Evolutionary conservation across 2,888 invertebrate species (phyloP).

Genomic region (Cyaniris semiargus): DNA sequence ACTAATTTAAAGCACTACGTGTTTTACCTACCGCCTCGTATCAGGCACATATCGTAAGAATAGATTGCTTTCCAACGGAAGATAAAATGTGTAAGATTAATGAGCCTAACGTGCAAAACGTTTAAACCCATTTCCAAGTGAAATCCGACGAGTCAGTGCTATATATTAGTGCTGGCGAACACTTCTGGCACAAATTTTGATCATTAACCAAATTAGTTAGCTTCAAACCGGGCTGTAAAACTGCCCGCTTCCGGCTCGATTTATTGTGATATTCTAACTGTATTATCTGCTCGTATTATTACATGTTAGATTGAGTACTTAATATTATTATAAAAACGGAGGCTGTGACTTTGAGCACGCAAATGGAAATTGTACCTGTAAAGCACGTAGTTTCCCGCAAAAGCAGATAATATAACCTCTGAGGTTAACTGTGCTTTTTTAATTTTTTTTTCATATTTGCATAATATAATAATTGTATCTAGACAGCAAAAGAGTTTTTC

Average conservation of each 20-base stretch:
- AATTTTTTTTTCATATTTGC: too few relatives aligned
- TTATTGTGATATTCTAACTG: slow-evolving; percentile 55
- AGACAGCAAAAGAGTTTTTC: too few relatives aligned
- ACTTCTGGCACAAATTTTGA: slow-evolving; percentile 76
- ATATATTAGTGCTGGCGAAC: slow-evolving; percentile 75
- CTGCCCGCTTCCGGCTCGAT: slow-evolving; percentile 61
- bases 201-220: slow-evolving; percentile 79
- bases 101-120: slow-evolving; percentile 79
- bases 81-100: slow-evolving; percentile 78
- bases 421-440: too few relatives aligned
- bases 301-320: neutral
- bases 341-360: too few relatives aligned
- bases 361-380: too few relatives aligned
- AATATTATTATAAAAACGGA: too few relatives aligned
- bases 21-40: slow-evolving; percentile 38
- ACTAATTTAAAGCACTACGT: slow-evolving; percentile 31
- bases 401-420: too few relatives aligned
- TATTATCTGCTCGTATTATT: slow-evolving; percentile 9
- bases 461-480: too few relatives aligned
- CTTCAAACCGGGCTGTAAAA: slow-evolving; percentile 63
- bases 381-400: too few relatives aligned
- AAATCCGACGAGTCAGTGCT: slow-evolving; percentile 80
- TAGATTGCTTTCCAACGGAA: slow-evolving; percentile 60
- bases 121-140: slow-evolving; percentile 77
- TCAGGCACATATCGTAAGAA: slow-evolving; percentile 41